These are phyloP conservation scores for Leptopilina drosophilae DNA, from an alignment of 2,888 invertebrate genomes.

Conservation along the genomic window DNA sequence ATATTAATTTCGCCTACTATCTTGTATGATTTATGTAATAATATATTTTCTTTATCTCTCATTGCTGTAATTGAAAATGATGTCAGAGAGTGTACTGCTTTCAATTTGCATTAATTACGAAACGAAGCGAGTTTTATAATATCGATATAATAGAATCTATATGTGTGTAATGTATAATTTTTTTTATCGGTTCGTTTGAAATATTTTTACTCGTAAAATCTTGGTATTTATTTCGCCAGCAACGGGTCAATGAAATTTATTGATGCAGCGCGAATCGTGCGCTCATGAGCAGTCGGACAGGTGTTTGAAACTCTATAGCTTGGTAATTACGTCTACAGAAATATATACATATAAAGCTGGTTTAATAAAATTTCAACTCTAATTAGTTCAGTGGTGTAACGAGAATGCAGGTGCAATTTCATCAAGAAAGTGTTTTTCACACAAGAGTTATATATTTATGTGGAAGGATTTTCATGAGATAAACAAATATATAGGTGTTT, in stretches of 20 bases:
- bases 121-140: constrained; percentile 10
- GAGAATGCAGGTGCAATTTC: constrained; percentile 10
- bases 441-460: not conserved
- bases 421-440: constrained; percentile 36
- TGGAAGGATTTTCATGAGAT: not conserved
- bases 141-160: constrained; percentile 8
- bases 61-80: constrained; percentile 31
- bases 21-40: not conserved
- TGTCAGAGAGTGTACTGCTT: constrained; percentile 24
- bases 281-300: constrained; percentile 28
- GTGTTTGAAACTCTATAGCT: constrained; percentile 35
- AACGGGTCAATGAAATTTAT: constrained; percentile 33
- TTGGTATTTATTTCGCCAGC: constrained; percentile 21
- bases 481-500: not conserved
- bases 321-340: constrained; percentile 30
- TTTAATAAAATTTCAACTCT: constrained; percentile 35
- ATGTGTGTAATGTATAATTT: not conserved
- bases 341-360: constrained; percentile 17
- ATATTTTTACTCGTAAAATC: constrained; percentile 36
- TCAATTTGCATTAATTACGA: constrained; percentile 36
- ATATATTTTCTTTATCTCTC: constrained; percentile 21
- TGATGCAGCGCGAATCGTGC: constrained; percentile 24
- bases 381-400: constrained; percentile 34
- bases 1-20: not conserved
- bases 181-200: not conserved